Percentiles rank a stretch among this genome's conserved stretches.
These are phyloP conservation scores for Ditula angustiorana DNA, from an alignment of 2,888 invertebrate genomes.

Conservation along the genomic window DNA sequence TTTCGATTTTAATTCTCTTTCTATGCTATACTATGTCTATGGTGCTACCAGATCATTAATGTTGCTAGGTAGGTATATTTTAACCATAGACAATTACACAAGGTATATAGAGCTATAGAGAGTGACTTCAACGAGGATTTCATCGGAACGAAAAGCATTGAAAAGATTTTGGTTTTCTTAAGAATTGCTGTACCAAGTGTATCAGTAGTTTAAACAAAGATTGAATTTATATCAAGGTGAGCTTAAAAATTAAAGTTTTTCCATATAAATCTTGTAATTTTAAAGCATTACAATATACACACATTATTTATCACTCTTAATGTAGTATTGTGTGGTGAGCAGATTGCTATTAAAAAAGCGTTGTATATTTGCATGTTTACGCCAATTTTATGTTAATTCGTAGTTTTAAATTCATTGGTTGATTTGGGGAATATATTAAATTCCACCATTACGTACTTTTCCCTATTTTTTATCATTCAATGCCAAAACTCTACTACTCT, in stretches of 20 bases:
- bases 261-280: background rate
- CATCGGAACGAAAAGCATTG: background rate
- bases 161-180: too few species aligned
- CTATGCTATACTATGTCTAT: too few species aligned
- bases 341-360: too few species aligned
- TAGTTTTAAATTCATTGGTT: too few species aligned
- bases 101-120: too few species aligned
- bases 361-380: background rate
- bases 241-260: background rate
- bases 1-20: too few species aligned
- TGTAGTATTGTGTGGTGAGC: background rate
- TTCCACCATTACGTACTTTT: background rate
- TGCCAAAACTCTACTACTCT: slow-evolving; percentile 23
- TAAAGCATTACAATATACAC: background rate
- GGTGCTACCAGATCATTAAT: background rate
- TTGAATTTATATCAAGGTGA: background rate
- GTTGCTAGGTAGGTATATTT: background rate
- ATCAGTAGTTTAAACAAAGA: background rate
- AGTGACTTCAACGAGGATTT: background rate
- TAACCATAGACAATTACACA: background rate
- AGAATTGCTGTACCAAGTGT: too few species aligned
- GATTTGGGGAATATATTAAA: too few species aligned
- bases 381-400: too few species aligned
- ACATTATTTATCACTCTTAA: background rate
- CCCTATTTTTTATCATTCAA: background rate